Conservation (phyloP, 2,888 invertebrate species). For the Miltochrista miniata region DNA sequence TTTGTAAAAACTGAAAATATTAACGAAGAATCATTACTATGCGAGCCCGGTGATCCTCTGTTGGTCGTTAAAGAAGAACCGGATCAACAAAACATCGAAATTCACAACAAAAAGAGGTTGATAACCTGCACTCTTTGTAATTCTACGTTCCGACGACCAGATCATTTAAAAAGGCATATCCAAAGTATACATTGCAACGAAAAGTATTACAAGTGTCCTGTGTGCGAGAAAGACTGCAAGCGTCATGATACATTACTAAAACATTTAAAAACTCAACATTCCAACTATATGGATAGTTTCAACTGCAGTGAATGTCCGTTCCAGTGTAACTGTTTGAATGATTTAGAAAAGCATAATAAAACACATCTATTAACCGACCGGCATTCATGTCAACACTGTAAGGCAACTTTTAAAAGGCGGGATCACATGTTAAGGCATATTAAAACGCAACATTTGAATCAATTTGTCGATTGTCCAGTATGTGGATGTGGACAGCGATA, state of each 20-base stretch:
- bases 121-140: conserved; percentile 44
- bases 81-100: conserved; percentile 49
- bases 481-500: conserved; percentile 53
- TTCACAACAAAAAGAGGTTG: conserved; percentile 44
- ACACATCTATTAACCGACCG: conserved; percentile 39
- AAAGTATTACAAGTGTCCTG: conserved; percentile 45
- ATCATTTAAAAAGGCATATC: conserved; percentile 58
- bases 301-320: conserved; percentile 49
- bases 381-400: conserved; percentile 53
- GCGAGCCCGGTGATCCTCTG: conserved; percentile 45
- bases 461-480: conserved; percentile 47
- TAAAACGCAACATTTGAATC: conserved; percentile 54
- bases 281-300: conserved; percentile 31
- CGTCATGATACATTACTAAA: conserved; percentile 44
- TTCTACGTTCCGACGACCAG: conserved; percentile 48
- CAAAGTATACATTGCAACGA: conserved; percentile 46
- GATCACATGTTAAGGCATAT: conserved; percentile 64
- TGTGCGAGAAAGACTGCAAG: conserved; percentile 48
- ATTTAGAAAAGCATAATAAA: conserved; percentile 46
- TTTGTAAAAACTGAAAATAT: conserved; percentile 1
- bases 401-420: conserved; percentile 51
- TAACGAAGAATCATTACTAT: conserved; percentile 27
- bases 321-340: conserved; percentile 34
- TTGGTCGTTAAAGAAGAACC: conserved; percentile 43
- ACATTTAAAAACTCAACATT: conserved; percentile 52